Conservation (phyloP, 2,888 invertebrate species). For the Agrilus biguttatus region DNA sequence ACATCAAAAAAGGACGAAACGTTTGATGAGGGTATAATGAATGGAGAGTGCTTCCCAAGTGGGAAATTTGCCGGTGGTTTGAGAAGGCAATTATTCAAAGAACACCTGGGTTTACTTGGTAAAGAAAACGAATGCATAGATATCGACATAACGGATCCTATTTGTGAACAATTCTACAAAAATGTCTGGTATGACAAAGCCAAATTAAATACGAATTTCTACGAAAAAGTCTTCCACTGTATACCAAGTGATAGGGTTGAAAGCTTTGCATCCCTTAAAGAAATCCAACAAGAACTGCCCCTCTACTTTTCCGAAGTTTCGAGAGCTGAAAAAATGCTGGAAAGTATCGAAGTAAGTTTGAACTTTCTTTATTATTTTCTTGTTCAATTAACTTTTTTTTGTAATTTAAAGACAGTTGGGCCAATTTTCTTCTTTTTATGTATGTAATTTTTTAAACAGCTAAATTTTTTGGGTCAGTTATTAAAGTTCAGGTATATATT, state of each 20-base stretch:
- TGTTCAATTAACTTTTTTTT: constrained; percentile 3
- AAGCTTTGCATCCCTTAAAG: constrained; percentile 61
- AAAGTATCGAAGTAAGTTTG: constrained; percentile 49
- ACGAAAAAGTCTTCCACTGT: constrained; percentile 82
- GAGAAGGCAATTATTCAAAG: constrained; percentile 73
- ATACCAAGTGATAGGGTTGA: constrained; percentile 75
- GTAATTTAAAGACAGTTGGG: too few relatives aligned
- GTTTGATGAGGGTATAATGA: constrained; percentile 69
- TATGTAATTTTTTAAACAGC: too few relatives aligned
- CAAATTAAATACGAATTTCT: constrained; percentile 70
- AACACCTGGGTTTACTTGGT: constrained; percentile 70
- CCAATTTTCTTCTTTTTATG: too few relatives aligned
- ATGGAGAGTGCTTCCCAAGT: constrained; percentile 63
- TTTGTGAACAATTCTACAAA: constrained; percentile 67
- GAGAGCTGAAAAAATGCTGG: constrained; percentile 56
- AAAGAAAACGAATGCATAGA: constrained; percentile 26
- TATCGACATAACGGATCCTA: constrained; percentile 64
- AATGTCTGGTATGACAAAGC: constrained; percentile 74
- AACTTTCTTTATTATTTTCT: constrained; percentile 4
- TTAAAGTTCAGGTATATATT: constrained; percentile 10
- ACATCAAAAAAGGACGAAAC: constrained; percentile 32
- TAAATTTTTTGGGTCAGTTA: too few relatives aligned
- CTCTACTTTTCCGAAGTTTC: constrained; percentile 60
- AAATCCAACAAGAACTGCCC: constrained; percentile 58
- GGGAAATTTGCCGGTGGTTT: constrained; percentile 80